phyloP scores from a whole-genome alignment of 1,140 invertebrate species.

The Diabrotica virgifera region DNA sequence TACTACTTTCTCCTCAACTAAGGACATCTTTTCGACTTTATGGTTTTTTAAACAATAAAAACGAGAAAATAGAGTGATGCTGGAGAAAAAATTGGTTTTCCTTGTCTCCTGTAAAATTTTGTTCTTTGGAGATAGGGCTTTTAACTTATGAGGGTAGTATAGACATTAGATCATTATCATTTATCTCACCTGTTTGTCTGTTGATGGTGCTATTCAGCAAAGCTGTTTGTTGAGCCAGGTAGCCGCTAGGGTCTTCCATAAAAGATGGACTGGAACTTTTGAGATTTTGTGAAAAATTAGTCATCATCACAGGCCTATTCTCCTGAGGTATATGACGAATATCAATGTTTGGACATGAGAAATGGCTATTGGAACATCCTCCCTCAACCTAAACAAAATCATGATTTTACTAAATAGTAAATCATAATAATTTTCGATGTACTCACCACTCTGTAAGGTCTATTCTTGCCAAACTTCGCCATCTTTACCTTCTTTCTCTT shows the following conservation, averaged over 20 bases:
- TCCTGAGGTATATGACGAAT: conserved; percentile 48
- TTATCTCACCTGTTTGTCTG: conserved; percentile 60
- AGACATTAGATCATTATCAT: too few relatives aligned
- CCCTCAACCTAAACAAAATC: conserved; percentile 34
- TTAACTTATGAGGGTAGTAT: too few relatives aligned
- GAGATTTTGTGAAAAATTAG: conserved; percentile 44
- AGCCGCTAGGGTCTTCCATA: conserved; percentile 85
- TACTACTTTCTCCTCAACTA: too few relatives aligned
- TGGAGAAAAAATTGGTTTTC: too few relatives aligned
- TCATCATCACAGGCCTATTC: conserved; percentile 46
- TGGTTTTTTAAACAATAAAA: too few relatives aligned
- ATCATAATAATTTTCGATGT: not conserved
- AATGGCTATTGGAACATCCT: conserved; percentile 23
- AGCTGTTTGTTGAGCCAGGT: conserved; percentile 82
- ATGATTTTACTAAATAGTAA: not conserved
- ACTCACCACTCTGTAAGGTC: conserved; percentile 43
- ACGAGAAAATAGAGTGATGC: too few relatives aligned
- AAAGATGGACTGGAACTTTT: conserved; percentile 63
- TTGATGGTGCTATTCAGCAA: conserved; percentile 80
- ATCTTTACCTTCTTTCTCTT: conserved; percentile 62
- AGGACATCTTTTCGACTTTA: too few relatives aligned
- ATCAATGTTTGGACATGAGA: conserved; percentile 57
- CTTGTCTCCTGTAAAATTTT: too few relatives aligned
- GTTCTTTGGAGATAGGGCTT: too few relatives aligned
- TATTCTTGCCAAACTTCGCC: conserved; percentile 57